Conservation (phyloP, 2,888 invertebrate species). For the Ischnus inquisitorius region DNA sequence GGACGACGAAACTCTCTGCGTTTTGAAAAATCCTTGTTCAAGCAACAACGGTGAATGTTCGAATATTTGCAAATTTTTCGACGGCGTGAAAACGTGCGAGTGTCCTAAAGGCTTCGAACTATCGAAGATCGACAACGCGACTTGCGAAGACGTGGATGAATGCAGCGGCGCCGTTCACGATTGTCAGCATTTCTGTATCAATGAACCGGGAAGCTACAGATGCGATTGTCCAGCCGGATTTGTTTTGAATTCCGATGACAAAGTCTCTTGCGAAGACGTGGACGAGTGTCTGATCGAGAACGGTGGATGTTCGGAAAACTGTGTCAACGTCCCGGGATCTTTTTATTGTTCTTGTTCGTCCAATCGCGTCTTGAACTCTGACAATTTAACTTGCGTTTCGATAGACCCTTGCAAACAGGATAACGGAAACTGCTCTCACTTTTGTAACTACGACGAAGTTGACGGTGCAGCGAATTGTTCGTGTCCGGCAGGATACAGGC, state of each 20-base stretch:
- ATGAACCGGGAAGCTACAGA: constrained; percentile 86
- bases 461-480: constrained; percentile 85
- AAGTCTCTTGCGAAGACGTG: constrained; percentile 83
- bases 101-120: constrained; percentile 87
- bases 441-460: constrained; percentile 86
- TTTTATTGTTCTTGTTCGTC: constrained; percentile 85
- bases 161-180: constrained; percentile 88
- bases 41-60: constrained; percentile 86
- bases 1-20: constrained; percentile 82
- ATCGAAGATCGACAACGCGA: constrained; percentile 87
- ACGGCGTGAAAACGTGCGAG: constrained; percentile 84
- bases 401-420: constrained; percentile 79
- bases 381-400: constrained; percentile 76
- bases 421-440: constrained; percentile 85
- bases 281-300: constrained; percentile 86
- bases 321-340: constrained; percentile 84
- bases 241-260: constrained; percentile 81
- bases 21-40: constrained; percentile 86
- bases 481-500: constrained; percentile 86
- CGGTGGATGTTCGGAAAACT: constrained; percentile 87
- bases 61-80: constrained; percentile 82
- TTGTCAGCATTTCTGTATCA: constrained; percentile 89
- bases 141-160: constrained; percentile 88
- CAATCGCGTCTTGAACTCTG: constrained; percentile 80
- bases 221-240: constrained; percentile 88